A percentile compares a stretch with the other conserved stretches of the same genome.
Evolutionary conservation across 2,888 invertebrate species (phyloP).

Genomic region (Caenorhabditis zanzibari): DNA sequence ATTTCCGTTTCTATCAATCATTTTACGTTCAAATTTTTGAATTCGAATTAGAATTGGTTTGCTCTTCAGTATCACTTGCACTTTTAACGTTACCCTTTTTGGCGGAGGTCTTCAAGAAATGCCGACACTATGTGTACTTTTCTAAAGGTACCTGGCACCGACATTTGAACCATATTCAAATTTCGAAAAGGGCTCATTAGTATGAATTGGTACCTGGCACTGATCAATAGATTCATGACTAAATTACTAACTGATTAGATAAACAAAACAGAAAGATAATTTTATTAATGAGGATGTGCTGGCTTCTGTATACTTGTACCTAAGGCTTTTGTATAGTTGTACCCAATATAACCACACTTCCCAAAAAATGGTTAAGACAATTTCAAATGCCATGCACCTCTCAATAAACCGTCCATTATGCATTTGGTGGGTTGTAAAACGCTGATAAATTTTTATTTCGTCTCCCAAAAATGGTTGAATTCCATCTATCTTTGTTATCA

Average conservation of each 20-base stretch:
- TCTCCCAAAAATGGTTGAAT: background rate
- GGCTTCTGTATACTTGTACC: too few species aligned
- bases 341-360: too few species aligned
- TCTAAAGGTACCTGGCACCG: too few species aligned
- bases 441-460: slow-evolving; percentile 7
- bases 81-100: background rate
- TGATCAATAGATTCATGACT: too few species aligned
- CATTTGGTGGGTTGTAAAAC: slow-evolving; percentile 2
- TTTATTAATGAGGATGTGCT: too few species aligned
- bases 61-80: background rate
- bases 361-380: background rate
- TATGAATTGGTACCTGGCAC: too few species aligned
- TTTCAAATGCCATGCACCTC: background rate
- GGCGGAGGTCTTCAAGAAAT: slow-evolving; percentile 1
- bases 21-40: background rate
- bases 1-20: background rate
- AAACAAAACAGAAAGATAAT: too few species aligned
- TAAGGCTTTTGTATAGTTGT: too few species aligned
- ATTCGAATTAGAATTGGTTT: background rate
- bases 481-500: background rate
- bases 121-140: background rate
- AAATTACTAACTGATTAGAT: too few species aligned
- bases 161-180: too few species aligned
- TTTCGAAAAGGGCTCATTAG: too few species aligned
- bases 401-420: background rate